Evolutionary conservation across 1,140 invertebrate genomes (phyloP), one percentile per base, ranked within the genome.

Genomic region (Oryctes rhinoceros): DNA sequence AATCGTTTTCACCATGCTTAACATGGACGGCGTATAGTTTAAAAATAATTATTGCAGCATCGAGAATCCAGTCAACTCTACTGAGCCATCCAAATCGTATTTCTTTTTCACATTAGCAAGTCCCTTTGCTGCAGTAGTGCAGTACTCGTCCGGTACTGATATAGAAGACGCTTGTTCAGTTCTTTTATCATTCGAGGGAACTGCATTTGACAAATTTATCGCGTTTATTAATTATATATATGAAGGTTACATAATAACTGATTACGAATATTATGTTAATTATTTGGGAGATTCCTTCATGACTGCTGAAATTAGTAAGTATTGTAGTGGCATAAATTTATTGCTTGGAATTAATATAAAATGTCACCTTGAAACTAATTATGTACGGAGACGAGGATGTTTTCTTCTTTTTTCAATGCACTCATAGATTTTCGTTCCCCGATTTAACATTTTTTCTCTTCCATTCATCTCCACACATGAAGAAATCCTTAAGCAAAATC

Each of bases 11-110:
- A 44, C 11, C 7, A 13, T 39, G 71, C 5, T 39, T 15, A 15
- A 30, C 15, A 74, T 24, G 13, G 5, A 74, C 5, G 13, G 6
- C 24, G 9, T 35, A 74, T 5, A 5, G 0, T 15, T 35, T 74
- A 7, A 3, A 44, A 44, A 5, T 44, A 44, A 44, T 10, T 1
- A 6, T 76, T 76, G 1, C 37, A 76, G 75, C n/a, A 59, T 48
- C 20, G 18, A 30, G 10, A 59, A 59, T 4, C 18, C 48, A 15
- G 20, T 78, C 35, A 59, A 59, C n/a, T 13, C 49, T 0, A 59
- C 47, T 10, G 77, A 78, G 59, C 77, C 77, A 39, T 6, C n/a
- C 7, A 47, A 48, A 37, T 78, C 77, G 1, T 78, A 78, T 35
- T 78, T 78, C n/a, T 59, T 78, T n/a, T 20, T 3, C 4, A 30